These are phyloP conservation scores for Scleropages formosus DNA, from an alignment of 2,797 vertebrate species.

Conservation along the genomic window DNA sequence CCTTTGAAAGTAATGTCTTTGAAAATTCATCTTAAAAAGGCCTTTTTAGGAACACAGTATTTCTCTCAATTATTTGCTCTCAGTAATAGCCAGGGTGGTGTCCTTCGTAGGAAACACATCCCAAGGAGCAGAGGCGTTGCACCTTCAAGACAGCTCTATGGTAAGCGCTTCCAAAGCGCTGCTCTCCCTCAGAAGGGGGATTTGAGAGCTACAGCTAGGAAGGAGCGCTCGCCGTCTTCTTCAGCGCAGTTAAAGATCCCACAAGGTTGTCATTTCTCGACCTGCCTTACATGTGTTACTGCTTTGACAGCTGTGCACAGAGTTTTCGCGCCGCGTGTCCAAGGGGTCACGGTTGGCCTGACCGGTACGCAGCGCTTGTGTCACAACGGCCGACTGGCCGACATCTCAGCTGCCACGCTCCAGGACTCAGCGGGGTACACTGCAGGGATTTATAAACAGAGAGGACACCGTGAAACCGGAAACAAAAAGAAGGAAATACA, in stretches of 20 bases:
- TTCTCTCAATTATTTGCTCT: background rate
- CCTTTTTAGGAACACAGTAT: conserved; percentile 1
- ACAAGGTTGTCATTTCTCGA: background rate
- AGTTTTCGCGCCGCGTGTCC: background rate
- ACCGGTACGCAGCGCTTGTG: background rate
- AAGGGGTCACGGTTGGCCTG: background rate
- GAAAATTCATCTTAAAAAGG: no score
- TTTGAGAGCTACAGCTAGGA: background rate
- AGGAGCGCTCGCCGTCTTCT: no score
- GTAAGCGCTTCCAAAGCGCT: background rate
- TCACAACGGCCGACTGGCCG: background rate
- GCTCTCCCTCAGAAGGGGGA: background rate
- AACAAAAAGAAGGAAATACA: no score
- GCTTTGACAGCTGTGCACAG: conserved; percentile 14
- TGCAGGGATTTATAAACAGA: no score
- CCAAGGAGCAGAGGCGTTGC: background rate
- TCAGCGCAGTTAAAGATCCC: background rate
- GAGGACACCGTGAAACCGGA: no score
- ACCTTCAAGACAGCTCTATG: background rate
- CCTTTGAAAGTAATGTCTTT: no score
- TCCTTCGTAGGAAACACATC: conserved; percentile 7
- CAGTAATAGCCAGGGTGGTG: background rate
- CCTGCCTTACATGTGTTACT: background rate
- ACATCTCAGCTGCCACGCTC: background rate
- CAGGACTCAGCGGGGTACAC: background rate